phyloP scores from a whole-genome alignment of 2,113 vertebrate genomes.

The Cardinalis cardinalis region DNA sequence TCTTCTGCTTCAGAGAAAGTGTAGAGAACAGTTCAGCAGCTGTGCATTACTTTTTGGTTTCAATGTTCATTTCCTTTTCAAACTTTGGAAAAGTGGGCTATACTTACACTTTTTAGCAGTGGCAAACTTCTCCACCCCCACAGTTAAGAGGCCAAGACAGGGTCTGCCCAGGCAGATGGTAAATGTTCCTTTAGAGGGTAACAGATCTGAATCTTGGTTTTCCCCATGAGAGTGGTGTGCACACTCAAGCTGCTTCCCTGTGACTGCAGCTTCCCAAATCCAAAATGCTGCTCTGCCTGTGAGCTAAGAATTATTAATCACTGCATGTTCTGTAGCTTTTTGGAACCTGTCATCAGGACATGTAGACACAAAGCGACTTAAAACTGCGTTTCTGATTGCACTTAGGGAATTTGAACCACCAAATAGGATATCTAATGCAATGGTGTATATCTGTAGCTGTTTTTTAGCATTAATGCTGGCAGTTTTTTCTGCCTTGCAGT shows the following conservation, averaged over 20 bases:
- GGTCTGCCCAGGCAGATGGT: background rate
- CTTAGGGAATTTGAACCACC: background rate
- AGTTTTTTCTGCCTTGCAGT: background rate
- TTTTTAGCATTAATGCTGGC: background rate
- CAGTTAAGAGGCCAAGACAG: background rate
- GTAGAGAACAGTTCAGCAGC: background rate
- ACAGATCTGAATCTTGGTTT: background rate
- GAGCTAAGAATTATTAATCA: background rate
- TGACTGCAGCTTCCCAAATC: background rate
- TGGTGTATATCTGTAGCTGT: background rate
- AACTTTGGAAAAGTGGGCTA: background rate
- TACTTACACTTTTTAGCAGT: background rate
- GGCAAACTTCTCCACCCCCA: background rate
- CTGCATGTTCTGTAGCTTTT: background rate
- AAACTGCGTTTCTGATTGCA: background rate
- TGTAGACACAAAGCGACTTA: background rate
- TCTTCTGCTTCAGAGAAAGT: background rate
- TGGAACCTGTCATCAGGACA: background rate
- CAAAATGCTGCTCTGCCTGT: background rate
- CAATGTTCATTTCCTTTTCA: background rate
- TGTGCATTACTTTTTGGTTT: background rate
- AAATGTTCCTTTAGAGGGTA: background rate
- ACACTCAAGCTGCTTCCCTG: background rate
- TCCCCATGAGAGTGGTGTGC: background rate
- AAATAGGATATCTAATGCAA: background rate